Base-by-base conservation (phyloP, 2,888 invertebrate species). In the Ichneumon xanthorius region DNA sequence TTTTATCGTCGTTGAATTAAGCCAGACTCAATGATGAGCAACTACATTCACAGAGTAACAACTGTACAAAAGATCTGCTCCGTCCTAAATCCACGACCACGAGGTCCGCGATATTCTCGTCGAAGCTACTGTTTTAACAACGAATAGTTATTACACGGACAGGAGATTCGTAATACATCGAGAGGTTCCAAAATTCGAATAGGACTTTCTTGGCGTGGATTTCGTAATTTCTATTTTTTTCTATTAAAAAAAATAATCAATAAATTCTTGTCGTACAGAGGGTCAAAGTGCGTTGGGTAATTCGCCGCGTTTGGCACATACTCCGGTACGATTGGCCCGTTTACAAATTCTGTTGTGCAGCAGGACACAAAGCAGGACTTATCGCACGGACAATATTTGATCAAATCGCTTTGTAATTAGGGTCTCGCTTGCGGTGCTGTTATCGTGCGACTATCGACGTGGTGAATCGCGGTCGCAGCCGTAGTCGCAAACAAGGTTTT, bases 261-360 rank as follows among this genome's bases (percentile, higher is more conserved):
- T 5, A 16, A 30, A 61, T 3, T 0, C 30, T 14, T 30, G 5
- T 30, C 63, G 63, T 22, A 50, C 50, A 9, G 50, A 30, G 70
- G 65, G 30, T 14, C n/a, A 48, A 77, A 77, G 22, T 77, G 77
- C 26, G 33, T 67, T 37, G 40, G 77, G n/a, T 40, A 55, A 67
- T 73, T 80, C 71, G 75, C 80, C 80, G 45, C 19, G 14, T 75
- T 86, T 86, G 86, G 86, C 86, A 83, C 83, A 83, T 61, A 53
- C 48, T 77, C 65, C 71, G 16, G 30, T 76, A 71, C 79, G 33
- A 53, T 78, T 78, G 77, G 77, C 73, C 77, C 73, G 58, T 79
- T 58, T 58, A 33, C 53, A 70, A 26, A 75, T 50, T 58, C 50
- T 63, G 16, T 79, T 33, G 30, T 63, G 26, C 63, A 33, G 63